Base-by-base conservation (phyloP, 2,888 invertebrate genomes). In the Troglohyphantes excavatus region DNA sequence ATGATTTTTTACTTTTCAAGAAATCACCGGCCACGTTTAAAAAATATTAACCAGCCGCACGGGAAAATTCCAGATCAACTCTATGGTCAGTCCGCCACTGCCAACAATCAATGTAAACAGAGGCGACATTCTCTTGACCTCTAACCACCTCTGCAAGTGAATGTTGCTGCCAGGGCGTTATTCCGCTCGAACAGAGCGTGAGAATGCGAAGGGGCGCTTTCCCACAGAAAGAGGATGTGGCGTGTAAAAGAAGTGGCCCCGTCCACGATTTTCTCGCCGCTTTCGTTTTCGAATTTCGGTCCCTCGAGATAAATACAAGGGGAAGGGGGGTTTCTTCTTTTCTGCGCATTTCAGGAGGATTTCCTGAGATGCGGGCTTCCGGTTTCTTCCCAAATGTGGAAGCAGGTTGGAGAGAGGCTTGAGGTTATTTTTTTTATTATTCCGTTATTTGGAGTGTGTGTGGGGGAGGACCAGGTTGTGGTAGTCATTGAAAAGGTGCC, bases 341-440 rank as follows among this genome's bases (percentile, higher is more conserved):
- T 17, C 21, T 23, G 26, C 7, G 46, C 23, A 53, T n/a, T n/a
- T 23, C 11, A 46, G 26, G 33, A 9, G 33, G 27, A 33, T 61
- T 76, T 76, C 75, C 75, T 76, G 75, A 29, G 59, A 76, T 76
- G 75, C 21, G 75, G 61, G 75, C 61, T 76, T 76, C 75, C 75
- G 29, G 75, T 76, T 76, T 76, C 59, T 61, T 61, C 59, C 23
- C 33, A 11, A 27, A 33, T 5, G 11, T 21, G 19, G n/a, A n/a
- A 59, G 2, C 19, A 21, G 21, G 21, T 59, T 21, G 59, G 13
- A 6, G 17, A 17, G 59, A 17, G 11, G 19, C n/a, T n/a, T n/a
- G n/a, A n/a, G n/a, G 59, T 9, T 17, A 59, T 21, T 59, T 17
- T 23, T 43, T 70, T 73, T 46, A 53, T 46, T 46, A 46, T 53